Evolutionary conservation across 1,140 invertebrate genomes (phyloP).

Genomic region (Drosophila burlai): DNA sequence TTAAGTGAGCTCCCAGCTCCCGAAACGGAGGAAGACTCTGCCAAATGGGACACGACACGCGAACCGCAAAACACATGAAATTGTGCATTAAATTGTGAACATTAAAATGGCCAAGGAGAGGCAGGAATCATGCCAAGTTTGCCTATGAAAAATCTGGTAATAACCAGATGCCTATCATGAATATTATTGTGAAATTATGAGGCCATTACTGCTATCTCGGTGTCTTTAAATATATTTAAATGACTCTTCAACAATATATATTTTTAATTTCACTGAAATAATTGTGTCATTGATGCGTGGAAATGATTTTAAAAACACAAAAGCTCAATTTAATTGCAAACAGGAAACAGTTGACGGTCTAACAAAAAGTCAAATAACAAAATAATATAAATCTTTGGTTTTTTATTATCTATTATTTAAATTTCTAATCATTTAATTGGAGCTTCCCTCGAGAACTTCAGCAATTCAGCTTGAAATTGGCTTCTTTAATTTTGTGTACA

Average conservation of each 20-base stretch:
- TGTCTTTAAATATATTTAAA: background rate
- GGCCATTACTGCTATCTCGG: background rate
- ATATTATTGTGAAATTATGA: background rate
- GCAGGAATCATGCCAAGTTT: conserved; percentile 17
- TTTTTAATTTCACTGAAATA: background rate
- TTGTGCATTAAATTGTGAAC: conserved; percentile 19
- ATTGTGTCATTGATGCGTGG: background rate
- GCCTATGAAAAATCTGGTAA: conserved; percentile 10
- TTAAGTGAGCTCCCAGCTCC: conserved; percentile 27
- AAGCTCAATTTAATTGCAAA: background rate
- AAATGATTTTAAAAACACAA: background rate
- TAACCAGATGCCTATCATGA: background rate
- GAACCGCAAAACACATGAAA: conserved; percentile 7
- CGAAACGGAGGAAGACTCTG: conserved; percentile 8
- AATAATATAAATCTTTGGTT: background rate
- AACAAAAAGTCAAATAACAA: too few species aligned
- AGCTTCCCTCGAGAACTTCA: background rate
- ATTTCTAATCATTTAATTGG: background rate
- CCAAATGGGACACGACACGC: conserved; percentile 26
- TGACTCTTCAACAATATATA: background rate
- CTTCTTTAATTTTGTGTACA: background rate
- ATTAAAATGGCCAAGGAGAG: background rate
- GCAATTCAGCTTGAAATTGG: background rate
- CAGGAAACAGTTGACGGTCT: too few species aligned
- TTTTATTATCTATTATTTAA: background rate